These are phyloP conservation scores for Hemibagrus guttatus DNA, from an alignment of 2,797 vertebrate species.

Conservation along the genomic window DNA sequence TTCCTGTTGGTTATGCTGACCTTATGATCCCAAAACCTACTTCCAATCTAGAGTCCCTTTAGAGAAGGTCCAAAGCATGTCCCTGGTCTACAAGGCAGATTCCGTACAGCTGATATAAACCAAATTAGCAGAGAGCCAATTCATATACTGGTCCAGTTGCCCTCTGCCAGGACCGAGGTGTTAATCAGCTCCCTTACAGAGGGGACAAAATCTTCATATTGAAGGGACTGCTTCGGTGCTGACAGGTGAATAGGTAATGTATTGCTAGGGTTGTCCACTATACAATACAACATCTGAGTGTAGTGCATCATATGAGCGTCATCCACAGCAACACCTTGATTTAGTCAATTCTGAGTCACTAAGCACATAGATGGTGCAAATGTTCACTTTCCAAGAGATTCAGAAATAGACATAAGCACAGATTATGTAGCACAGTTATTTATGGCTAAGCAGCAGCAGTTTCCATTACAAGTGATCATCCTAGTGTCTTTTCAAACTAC, in stretches of 20 bases:
- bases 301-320: neutral
- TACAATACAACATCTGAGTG: neutral
- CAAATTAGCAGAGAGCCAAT: neutral
- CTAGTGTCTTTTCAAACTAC: neutral
- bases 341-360: neutral
- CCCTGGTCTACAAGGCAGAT: neutral
- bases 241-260: neutral
- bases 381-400: neutral
- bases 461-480: neutral
- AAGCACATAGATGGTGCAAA: neutral
- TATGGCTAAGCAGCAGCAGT: neutral
- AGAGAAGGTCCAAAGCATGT: neutral
- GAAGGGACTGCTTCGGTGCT: neutral
- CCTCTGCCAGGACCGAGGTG: neutral
- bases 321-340: neutral
- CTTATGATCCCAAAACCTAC: neutral
- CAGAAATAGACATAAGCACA: neutral
- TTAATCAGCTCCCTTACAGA: neutral
- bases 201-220: neutral
- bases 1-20: neutral
- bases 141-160: neutral
- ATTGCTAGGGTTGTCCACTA: neutral
- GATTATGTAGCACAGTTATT: neutral
- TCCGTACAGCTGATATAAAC: neutral
- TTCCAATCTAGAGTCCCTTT: neutral